phyloP scores from a whole-genome alignment of 53 echinoderm and acorn worm genomes.

The Crossaster papposus region DNA sequence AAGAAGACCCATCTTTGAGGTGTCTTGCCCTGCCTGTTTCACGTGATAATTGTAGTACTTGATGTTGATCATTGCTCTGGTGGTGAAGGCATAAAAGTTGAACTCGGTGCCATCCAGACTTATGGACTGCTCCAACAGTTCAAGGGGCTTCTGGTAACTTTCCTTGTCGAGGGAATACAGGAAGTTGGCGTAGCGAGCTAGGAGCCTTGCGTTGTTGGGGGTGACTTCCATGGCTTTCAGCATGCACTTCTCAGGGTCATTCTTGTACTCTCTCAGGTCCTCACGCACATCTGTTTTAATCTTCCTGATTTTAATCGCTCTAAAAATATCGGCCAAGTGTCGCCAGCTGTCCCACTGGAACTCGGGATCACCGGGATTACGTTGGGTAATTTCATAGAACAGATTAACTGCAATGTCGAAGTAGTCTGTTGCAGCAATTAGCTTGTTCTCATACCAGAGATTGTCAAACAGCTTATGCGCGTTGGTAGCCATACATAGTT shows the following conservation, averaged over 20 bases:
- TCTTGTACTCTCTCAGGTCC: neutral
- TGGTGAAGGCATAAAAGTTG: conserved; percentile 19
- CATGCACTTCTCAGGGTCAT: conserved; percentile 41
- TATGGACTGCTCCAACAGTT: conserved; percentile 25
- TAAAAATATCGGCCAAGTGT: conserved; percentile 41
- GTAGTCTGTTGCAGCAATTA: no score
- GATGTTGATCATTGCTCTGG: conserved; percentile 6
- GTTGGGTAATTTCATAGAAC: no score
- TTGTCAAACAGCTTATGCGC: conserved; percentile 11
- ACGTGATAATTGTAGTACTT: neutral
- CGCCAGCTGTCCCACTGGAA: conserved; percentile 36
- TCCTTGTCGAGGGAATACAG: conserved; percentile 17
- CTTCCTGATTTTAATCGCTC: neutral
- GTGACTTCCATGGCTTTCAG: conserved; percentile 38
- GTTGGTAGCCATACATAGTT: conserved; percentile 16
- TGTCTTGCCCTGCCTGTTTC: no score
- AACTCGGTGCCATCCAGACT: neutral
- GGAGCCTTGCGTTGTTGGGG: conserved; percentile 28
- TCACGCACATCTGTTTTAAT: neutral
- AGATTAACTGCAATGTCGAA: no score
- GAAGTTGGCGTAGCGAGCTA: conserved; percentile 21
- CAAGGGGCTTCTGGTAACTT: conserved; percentile 7
- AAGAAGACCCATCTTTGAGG: no score
- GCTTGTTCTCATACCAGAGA: neutral
- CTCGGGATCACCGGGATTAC: neutral